Evolutionary conservation across 2,888 invertebrate genomes (phyloP).

Genomic region (Agrotis puta): DNA sequence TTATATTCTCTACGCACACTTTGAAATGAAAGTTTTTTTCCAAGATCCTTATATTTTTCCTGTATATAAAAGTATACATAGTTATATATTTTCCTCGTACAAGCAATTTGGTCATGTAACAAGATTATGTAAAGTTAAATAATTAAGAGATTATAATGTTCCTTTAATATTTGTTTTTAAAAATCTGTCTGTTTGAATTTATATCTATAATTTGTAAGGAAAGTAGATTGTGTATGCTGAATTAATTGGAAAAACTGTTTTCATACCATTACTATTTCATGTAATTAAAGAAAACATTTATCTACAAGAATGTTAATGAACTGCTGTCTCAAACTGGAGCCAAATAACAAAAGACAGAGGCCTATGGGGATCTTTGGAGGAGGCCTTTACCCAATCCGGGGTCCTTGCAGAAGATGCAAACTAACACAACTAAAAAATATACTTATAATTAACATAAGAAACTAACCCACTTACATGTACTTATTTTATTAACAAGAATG

Average conservation of each 20-base stretch:
- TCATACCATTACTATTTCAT: not conserved
- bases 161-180: not conserved
- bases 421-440: too few species aligned
- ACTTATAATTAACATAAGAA: too few species aligned
- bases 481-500: too few species aligned
- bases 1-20: constrained; percentile 46
- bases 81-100: constrained; percentile 19
- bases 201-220: not conserved
- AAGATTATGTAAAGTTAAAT: constrained; percentile 21
- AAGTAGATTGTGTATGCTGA: not conserved
- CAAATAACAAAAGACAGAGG: too few species aligned
- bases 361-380: too few species aligned
- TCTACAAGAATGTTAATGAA: too few species aligned
- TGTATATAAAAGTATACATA: constrained; percentile 10
- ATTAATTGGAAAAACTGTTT: not conserved
- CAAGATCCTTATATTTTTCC: constrained; percentile 39
- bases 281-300: not conserved
- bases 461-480: too few species aligned
- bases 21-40: constrained; percentile 25
- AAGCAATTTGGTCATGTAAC: constrained; percentile 46
- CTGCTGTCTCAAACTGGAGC: too few species aligned
- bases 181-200: constrained; percentile 2
- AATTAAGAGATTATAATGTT: constrained; percentile 29
- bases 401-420: too few species aligned
- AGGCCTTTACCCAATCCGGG: too few species aligned